Evolutionary conservation across 2,113 vertebrate species (phyloP).

Genomic region (Channa maculata): DNA sequence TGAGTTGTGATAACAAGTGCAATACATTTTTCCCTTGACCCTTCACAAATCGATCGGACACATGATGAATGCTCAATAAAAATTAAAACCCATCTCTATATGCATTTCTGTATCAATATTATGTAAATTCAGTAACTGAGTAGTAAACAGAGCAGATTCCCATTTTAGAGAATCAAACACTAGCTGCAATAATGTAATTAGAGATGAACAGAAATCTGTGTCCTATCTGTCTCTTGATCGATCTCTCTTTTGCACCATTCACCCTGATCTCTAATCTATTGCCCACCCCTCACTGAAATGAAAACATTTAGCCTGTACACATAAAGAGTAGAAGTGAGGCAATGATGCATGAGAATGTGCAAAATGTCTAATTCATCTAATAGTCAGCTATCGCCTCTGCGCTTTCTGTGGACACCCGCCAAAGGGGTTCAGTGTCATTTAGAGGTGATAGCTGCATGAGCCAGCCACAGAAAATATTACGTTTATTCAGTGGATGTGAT

Average conservation of each 20-base stretch:
- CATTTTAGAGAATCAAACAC: neutral
- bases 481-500: slow-evolving; percentile 58
- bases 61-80: slow-evolving; percentile 25
- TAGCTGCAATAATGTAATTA: neutral
- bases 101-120: slow-evolving; percentile 1
- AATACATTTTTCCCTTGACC: slow-evolving; percentile 28
- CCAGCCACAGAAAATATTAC: slow-evolving; percentile 64
- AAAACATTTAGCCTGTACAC: slow-evolving; percentile 21
- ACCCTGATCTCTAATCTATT: neutral
- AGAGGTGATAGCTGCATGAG: slow-evolving; percentile 67
- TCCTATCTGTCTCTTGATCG: no score
- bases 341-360: slow-evolving; percentile 42
- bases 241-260: slow-evolving; percentile 19
- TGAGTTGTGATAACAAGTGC: slow-evolving; percentile 44
- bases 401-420: slow-evolving; percentile 44
- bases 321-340: slow-evolving; percentile 37
- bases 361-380: slow-evolving; percentile 50
- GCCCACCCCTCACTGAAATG: neutral
- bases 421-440: slow-evolving; percentile 63
- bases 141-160: slow-evolving; percentile 6
- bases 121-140: slow-evolving; percentile 20
- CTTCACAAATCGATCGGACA: slow-evolving; percentile 24
- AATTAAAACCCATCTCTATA: slow-evolving; percentile 9
- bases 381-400: slow-evolving; percentile 29
- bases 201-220: no score